Evolutionary conservation across 2,888 invertebrate genomes (phyloP), one percentile per base, ranked within the genome.

Genomic region (Cepaea hortensis): DNA sequence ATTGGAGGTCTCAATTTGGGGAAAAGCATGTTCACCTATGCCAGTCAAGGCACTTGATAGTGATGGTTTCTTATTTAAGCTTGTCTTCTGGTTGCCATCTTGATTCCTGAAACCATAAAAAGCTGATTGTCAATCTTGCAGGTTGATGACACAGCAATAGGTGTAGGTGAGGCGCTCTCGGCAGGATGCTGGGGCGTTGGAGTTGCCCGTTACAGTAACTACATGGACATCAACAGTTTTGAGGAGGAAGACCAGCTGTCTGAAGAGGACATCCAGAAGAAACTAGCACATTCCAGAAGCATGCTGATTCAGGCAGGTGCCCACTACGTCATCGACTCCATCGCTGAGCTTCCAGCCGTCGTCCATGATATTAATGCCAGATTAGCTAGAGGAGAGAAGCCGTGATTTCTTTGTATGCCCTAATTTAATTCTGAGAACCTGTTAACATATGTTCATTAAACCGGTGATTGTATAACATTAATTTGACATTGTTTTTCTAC

Each of bases 181-280:
- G 95, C 94, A 1, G 94, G 95, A 0, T 94, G 94, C 87, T 95
- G 95, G 95, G 93, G 93, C 2, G 93, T 95, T 5, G 95, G 94
- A 61, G 93, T 95, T 81, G 92, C 94, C 7, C 89, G 91, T 85
- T 93, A 94, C 91, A 93, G 94, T 84, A 95, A 95, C 89, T 95
- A 95, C 88, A 93, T 95, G 93, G 93, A 93, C 84, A 89, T 94
- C 50, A 89, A 93, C 88, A 91, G 91, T 61, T 84, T 93, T 7
- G 94, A 94, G 84, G 90, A 94, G 48, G 92, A 92, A 77, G 88
- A 87, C 3, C 62, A 86, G 50, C 90, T 94, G 55, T 88, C 92
- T 5, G 81, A 84, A 0, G 92, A 91, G 62, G 94, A 93, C 7
- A 91, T 94, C 13, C 86, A 91, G 70, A 81, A 88, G 23, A 89